These are phyloP conservation scores for Penelope pileata DNA, from an alignment of 2,113 vertebrate genomes.

Conservation along the genomic window DNA sequence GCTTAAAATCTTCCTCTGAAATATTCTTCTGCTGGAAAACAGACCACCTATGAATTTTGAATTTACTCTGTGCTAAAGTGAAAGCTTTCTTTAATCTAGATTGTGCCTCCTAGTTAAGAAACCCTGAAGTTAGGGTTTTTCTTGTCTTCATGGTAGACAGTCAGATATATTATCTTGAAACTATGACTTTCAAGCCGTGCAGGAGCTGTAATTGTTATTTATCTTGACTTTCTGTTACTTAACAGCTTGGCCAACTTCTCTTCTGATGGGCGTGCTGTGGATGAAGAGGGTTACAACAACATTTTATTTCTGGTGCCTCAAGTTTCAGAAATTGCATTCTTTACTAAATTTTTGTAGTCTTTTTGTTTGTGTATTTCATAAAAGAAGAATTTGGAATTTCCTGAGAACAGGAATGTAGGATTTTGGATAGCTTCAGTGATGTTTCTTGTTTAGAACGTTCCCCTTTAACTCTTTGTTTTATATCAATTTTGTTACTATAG, in stretches of 20 bases:
- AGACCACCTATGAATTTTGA: background rate
- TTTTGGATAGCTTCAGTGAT: background rate
- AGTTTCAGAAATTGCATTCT: background rate
- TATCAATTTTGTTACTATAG: background rate
- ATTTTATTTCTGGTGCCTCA: background rate
- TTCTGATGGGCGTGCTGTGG: background rate
- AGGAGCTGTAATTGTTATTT: background rate
- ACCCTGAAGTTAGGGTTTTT: background rate
- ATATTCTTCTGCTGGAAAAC: background rate
- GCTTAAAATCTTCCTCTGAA: background rate
- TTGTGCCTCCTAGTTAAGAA: background rate
- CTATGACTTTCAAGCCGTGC: background rate
- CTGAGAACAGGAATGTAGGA: background rate
- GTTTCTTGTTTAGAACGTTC: background rate
- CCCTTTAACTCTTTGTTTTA: background rate
- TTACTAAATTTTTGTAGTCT: background rate
- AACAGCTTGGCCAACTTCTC: background rate
- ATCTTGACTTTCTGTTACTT: background rate
- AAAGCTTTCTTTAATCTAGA: background rate
- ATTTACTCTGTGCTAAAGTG: background rate
- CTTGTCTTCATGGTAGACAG: rapidly evolving
- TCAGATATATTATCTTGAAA: rapidly evolving
- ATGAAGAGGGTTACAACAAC: background rate
- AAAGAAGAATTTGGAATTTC: background rate
- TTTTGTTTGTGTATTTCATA: background rate